Evolutionary conservation across 2,113 vertebrate genomes (phyloP).

Genomic region (Myrmophylax atrothorax): DNA sequence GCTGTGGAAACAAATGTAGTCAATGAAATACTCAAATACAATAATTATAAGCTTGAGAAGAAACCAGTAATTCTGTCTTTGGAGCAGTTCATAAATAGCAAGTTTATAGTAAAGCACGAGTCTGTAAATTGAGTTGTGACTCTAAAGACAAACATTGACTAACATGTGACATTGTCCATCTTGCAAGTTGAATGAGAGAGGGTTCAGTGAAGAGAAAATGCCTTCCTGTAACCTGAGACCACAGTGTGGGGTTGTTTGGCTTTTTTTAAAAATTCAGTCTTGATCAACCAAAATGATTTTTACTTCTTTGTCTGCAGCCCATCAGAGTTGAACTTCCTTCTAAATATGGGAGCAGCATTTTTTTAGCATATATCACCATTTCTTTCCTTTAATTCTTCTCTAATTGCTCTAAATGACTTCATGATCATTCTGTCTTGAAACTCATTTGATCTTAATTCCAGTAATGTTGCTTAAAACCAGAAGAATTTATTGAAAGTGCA

Average conservation of each 20-base stretch:
- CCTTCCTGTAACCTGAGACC: not conserved
- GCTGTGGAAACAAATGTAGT: slow-evolving; percentile 44
- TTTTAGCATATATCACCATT: not conserved
- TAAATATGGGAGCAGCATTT: not conserved
- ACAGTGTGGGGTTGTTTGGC: not conserved
- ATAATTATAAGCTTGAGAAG: slow-evolving; percentile 38
- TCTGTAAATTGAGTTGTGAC: not conserved
- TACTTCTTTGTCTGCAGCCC: not conserved
- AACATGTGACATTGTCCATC: not conserved
- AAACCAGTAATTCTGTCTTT: slow-evolving; percentile 25
- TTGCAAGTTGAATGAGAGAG: not conserved
- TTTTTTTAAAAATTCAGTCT: not conserved
- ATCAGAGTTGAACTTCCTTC: not conserved
- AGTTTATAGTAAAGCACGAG: not conserved
- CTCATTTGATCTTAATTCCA: not conserved
- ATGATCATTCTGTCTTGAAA: not conserved
- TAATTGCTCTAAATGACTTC: not conserved
- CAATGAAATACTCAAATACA: slow-evolving; percentile 32
- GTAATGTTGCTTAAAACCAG: not conserved
- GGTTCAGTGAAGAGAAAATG: not conserved
- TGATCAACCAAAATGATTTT: not conserved
- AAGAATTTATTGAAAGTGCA: not conserved
- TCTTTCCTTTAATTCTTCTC: not conserved
- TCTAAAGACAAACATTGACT: not conserved
- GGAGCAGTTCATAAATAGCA: not conserved